These are phyloP conservation scores for Amblyteles armatorius DNA, from an alignment of 2,888 invertebrate genomes.

Conservation along the genomic window DNA sequence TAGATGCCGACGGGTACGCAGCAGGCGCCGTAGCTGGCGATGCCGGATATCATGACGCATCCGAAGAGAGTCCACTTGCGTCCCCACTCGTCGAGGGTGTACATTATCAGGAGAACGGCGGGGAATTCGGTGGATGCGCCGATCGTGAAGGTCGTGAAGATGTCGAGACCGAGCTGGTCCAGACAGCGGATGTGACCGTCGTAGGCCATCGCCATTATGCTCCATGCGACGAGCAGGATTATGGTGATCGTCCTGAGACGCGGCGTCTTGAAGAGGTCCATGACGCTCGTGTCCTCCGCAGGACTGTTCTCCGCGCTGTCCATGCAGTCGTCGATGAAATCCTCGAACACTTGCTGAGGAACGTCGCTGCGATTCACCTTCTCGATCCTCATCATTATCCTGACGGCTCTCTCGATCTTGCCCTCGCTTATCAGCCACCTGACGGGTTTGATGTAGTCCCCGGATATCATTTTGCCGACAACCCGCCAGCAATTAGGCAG, in stretches of 20 bases:
- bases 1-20: slow-evolving; percentile 89
- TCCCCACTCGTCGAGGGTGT: slow-evolving; percentile 91
- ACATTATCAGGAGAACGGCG: slow-evolving; percentile 91
- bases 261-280: slow-evolving; percentile 83
- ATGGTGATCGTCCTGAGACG: slow-evolving; percentile 74
- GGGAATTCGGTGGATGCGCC: slow-evolving; percentile 93
- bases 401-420: slow-evolving; percentile 84
- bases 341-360: slow-evolving; percentile 85
- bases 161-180: slow-evolving; percentile 90
- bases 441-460: not conserved
- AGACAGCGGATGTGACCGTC: slow-evolving; percentile 94
- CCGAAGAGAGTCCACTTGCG: slow-evolving; percentile 92
- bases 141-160: slow-evolving; percentile 92
- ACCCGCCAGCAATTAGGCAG: too few species aligned
- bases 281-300: slow-evolving; percentile 68
- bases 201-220: slow-evolving; percentile 92
- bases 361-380: slow-evolving; percentile 85
- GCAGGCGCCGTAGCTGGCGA: slow-evolving; percentile 91
- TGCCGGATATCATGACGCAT: slow-evolving; percentile 90
- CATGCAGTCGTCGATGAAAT: slow-evolving; percentile 83
- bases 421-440: slow-evolving; percentile 70
- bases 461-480: too few species aligned
- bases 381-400: slow-evolving; percentile 84
- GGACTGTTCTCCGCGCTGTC: slow-evolving; percentile 52
- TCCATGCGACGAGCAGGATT: slow-evolving; percentile 84